Conservation (phyloP, 2,113 vertebrate genomes). For the Pelodiscus sinensis region DNA sequence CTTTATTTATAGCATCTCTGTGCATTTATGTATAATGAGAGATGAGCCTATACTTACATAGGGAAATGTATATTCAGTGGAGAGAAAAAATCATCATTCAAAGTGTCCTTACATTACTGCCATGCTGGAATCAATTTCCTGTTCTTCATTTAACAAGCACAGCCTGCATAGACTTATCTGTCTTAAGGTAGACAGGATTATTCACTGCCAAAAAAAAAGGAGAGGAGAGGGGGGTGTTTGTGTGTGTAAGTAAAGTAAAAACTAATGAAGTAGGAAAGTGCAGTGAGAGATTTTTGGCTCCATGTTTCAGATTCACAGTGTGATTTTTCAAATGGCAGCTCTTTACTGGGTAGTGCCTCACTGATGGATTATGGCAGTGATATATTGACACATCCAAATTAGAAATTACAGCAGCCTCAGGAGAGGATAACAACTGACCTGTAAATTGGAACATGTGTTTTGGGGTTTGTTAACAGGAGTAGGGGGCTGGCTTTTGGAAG, state of each 20-base stretch:
- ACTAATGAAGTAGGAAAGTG: conserved; percentile 34
- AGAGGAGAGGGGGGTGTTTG: not conserved
- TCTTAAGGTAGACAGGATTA: conserved; percentile 33
- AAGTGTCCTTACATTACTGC: not conserved
- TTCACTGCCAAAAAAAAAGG: not conserved
- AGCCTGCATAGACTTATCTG: not conserved
- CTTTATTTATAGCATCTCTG: conserved; percentile 10
- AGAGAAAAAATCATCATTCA: not conserved
- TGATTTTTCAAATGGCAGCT: not conserved
- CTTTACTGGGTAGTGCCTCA: conserved; percentile 16
- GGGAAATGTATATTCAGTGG: not conserved
- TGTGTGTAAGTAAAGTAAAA: conserved; percentile 42
- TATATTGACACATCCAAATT: conserved; percentile 9
- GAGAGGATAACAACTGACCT: conserved; percentile 62
- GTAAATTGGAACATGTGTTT: conserved; percentile 55
- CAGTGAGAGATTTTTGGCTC: conserved; percentile 38
- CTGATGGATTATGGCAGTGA: conserved; percentile 53
- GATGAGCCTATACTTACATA: not conserved
- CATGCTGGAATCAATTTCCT: conserved; percentile 29
- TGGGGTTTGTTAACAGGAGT: not conserved
- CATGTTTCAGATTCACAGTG: rapidly evolving
- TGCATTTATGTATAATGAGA: not conserved
- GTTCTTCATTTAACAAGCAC: conserved; percentile 30
- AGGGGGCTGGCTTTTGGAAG: not conserved
- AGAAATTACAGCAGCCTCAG: conserved; percentile 41